These are phyloP conservation scores for Pseudomyrmex concolor DNA, from an alignment of 1,140 invertebrate genomes.

Conservation along the genomic window DNA sequence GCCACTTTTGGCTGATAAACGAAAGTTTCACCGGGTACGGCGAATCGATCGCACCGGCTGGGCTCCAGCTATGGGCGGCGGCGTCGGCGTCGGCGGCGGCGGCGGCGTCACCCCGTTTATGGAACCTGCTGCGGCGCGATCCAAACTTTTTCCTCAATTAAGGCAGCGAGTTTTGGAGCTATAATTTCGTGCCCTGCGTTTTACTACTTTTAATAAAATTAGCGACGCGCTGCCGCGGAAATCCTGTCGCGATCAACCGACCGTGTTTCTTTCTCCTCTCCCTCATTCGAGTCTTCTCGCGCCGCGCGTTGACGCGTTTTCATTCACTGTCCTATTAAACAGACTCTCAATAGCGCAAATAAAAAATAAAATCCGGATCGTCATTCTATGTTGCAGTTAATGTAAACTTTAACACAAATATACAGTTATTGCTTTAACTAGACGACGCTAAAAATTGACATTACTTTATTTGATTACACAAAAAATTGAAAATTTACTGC, in stretches of 20 bases:
- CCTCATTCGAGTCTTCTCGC: neutral
- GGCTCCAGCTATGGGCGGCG: constrained; percentile 14
- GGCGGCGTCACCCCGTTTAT: constrained; percentile 37
- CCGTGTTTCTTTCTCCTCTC: neutral
- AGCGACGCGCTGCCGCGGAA: constrained; percentile 29
- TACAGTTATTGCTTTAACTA: neutral
- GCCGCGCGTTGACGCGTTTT: neutral
- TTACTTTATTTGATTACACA: neutral
- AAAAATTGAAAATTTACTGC: neutral
- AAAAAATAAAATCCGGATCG: neutral
- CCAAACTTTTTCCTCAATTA: constrained; percentile 57
- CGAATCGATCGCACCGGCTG: constrained; percentile 56
- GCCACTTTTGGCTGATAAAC: constrained; percentile 49
- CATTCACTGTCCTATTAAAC: neutral
- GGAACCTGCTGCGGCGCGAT: constrained; percentile 41
- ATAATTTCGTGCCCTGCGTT: constrained; percentile 48
- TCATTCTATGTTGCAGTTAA: neutral
- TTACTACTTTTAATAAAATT: constrained; percentile 62
- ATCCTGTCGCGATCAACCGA: constrained; percentile 16
- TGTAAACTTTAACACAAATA: neutral
- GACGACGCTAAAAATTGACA: neutral
- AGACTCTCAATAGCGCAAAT: neutral
- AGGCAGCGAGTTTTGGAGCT: constrained; percentile 49
- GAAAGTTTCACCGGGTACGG: constrained; percentile 42
- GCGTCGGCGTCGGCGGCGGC: constrained; percentile 12